A percentile compares a stretch with the other conserved stretches of the same genome.
phyloP scores from a whole-genome alignment of 2,113 vertebrate genomes.

The Pimephales promelas region DNA sequence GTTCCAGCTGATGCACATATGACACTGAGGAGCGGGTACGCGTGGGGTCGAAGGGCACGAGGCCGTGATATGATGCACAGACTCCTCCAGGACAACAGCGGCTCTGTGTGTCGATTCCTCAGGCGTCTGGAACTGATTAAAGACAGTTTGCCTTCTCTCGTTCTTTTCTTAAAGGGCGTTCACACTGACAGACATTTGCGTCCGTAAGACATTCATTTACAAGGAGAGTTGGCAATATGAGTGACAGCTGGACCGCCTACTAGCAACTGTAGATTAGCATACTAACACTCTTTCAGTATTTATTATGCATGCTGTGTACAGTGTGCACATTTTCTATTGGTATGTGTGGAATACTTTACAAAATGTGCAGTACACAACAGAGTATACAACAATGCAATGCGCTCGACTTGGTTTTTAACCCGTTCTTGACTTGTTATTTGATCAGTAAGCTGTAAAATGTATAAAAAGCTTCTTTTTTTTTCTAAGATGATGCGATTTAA shows the following conservation, averaged over 20 bases:
- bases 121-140: conserved; percentile 76
- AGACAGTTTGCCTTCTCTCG: conserved; percentile 61
- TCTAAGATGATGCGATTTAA: not conserved
- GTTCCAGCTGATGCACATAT: conserved; percentile 24
- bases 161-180: conserved; percentile 52
- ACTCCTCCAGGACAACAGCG: conserved; percentile 35
- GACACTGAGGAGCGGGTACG: not conserved
- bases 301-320: not conserved
- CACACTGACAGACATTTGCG: not conserved
- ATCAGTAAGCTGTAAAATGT: not conserved
- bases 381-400: not conserved
- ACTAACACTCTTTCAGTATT: not conserved
- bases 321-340: not conserved
- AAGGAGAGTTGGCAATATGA: not conserved
- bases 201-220: not conserved
- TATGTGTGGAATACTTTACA: not conserved
- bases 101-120: conserved; percentile 42
- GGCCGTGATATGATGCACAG: conserved; percentile 31
- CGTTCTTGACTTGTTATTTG: not conserved
- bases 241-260: not conserved
- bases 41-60: not conserved
- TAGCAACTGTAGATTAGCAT: not conserved
- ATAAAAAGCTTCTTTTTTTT: too few species aligned
- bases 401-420: not conserved
- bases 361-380: not conserved